phyloP scores from a whole-genome alignment of 2,888 invertebrate genomes.

The Cephus nigrinus region DNA sequence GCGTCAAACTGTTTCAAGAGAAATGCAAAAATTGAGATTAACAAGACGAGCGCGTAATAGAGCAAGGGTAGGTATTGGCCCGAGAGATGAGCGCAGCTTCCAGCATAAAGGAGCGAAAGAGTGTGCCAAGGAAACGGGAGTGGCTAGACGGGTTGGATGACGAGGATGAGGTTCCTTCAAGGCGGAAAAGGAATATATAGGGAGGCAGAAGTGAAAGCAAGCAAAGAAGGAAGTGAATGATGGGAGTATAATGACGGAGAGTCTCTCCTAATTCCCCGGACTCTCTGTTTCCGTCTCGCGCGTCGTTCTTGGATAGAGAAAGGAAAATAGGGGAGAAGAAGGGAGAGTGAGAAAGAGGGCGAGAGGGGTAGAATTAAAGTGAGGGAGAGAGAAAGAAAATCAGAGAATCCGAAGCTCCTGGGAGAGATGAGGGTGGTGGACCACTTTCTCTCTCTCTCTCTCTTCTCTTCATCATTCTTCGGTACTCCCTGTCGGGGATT shows the following conservation, averaged over 20 bases:
- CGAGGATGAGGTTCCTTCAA: neutral
- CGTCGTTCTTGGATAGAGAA: neutral
- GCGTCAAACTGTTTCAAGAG: neutral
- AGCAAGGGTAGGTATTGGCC: conserved; percentile 15
- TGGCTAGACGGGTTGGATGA: conserved; percentile 20
- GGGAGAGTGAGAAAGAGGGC: conserved; percentile 9
- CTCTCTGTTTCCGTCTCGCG: conserved; percentile 19
- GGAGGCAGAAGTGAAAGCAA: conserved; percentile 23
- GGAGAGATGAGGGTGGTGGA: conserved; percentile 15
- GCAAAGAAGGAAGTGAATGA: conserved; percentile 45
- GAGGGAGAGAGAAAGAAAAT: conserved; percentile 25
- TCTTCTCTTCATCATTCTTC: conserved; percentile 39
- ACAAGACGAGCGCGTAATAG: conserved; percentile 24
- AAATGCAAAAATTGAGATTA: conserved; percentile 7
- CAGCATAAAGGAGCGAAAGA: conserved; percentile 19
- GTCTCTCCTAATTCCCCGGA: conserved; percentile 52
- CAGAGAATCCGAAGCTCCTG: conserved; percentile 29
- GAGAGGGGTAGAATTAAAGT: conserved; percentile 18
- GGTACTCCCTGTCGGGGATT: conserved; percentile 53
- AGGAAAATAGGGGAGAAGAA: conserved; percentile 6
- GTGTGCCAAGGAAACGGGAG: conserved; percentile 22
- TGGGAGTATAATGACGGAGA: conserved; percentile 56
- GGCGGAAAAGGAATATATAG: conserved; percentile 24
- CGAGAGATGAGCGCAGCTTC: conserved; percentile 17
- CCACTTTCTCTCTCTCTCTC: conserved; percentile 27